A percentile compares a stretch with the other conserved stretches of the same genome.
Evolutionary conservation across 2,888 invertebrate genomes (phyloP).

Genomic region (Aphidius colemani): DNA sequence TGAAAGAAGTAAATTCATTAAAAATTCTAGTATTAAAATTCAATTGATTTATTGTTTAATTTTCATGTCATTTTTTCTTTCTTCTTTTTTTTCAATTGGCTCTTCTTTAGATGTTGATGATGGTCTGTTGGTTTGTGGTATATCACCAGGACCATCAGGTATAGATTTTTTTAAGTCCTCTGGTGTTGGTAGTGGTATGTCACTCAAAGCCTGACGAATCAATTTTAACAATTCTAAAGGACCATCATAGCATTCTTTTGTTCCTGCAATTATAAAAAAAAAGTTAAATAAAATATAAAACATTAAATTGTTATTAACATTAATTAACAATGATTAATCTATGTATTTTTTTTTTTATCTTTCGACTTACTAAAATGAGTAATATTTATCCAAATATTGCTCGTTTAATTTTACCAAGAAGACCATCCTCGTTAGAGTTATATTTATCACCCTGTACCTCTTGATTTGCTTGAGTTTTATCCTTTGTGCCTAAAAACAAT

Average conservation of each 20-base stretch:
- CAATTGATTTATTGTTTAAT: slow-evolving; percentile 58
- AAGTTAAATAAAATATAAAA: too few species aligned
- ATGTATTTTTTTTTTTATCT: neutral
- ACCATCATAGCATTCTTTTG: slow-evolving; percentile 67
- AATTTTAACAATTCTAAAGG: slow-evolving; percentile 67
- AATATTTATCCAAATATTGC: slow-evolving; percentile 65
- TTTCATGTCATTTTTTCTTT: slow-evolving; percentile 42
- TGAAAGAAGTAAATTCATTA: too few species aligned
- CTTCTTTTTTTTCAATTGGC: slow-evolving; percentile 14
- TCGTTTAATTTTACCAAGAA: slow-evolving; percentile 66
- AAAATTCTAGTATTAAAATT: slow-evolving; percentile 20
- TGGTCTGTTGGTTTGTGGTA: slow-evolving; percentile 31
- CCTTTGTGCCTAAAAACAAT: slow-evolving; percentile 62
- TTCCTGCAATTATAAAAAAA: slow-evolving; percentile 65
- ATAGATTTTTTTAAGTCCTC: neutral
- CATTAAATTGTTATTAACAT: too few species aligned
- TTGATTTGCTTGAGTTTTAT: slow-evolving; percentile 61
- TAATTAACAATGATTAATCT: too few species aligned
- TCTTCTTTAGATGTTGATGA: slow-evolving; percentile 7
- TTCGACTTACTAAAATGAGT: slow-evolving; percentile 46
- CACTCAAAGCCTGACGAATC: slow-evolving; percentile 66
- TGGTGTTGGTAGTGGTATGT: slow-evolving; percentile 41
- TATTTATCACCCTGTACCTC: slow-evolving; percentile 46
- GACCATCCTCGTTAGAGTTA: slow-evolving; percentile 56
- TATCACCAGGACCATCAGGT: slow-evolving; percentile 40